phyloP scores from a whole-genome alignment of 2,797 vertebrate species.

The Eutrigla gurnardus region DNA sequence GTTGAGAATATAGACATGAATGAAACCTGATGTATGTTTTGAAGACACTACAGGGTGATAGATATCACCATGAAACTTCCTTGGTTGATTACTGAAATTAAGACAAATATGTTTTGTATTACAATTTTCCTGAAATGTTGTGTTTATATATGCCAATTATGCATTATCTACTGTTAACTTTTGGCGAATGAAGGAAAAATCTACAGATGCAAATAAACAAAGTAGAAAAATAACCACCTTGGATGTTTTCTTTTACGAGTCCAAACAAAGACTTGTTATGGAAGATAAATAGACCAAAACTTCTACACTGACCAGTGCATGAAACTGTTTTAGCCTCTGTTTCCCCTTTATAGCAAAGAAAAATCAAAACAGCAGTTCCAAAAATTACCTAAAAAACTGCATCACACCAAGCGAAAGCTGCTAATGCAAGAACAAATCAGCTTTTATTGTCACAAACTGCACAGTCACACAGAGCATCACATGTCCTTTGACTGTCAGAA shows the following conservation, averaged over 20 bases:
- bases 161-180: background rate
- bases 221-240: background rate
- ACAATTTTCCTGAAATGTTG: background rate
- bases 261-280: background rate
- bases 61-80: background rate
- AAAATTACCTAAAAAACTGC: background rate
- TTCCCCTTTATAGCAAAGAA: too few species aligned
- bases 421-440: background rate
- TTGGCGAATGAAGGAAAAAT: background rate
- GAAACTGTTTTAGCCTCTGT: background rate
- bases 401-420: background rate
- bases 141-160: background rate
- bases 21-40: too few species aligned
- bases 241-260: background rate
- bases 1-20: too few species aligned
- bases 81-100: background rate
- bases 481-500: background rate
- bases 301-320: background rate
- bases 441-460: slow-evolving; percentile 41
- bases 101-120: background rate
- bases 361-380: too few species aligned
- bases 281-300: background rate
- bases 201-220: background rate
- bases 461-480: background rate
- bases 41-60: background rate